Percentiles rank a stretch among this genome's conserved stretches.
These are phyloP conservation scores for Conger conger DNA, from an alignment of 2,113 vertebrate species.

Conservation along the genomic window DNA sequence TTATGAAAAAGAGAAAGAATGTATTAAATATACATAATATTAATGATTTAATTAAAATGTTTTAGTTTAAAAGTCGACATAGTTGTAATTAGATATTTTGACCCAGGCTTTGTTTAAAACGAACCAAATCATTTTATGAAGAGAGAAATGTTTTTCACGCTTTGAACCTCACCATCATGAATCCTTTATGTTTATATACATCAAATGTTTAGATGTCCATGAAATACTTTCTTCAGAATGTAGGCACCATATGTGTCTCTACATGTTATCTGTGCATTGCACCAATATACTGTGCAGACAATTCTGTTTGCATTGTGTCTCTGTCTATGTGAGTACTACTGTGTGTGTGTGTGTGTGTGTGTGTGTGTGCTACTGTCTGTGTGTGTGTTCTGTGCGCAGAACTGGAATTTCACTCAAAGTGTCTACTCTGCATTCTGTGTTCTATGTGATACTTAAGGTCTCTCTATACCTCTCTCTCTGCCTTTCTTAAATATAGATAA, in stretches of 20 bases:
- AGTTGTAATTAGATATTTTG: slow-evolving; percentile 54
- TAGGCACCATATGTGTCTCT: background rate
- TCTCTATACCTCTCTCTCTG: slow-evolving; percentile 46
- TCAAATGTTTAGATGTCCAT: background rate
- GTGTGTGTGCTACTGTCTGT: slow-evolving; percentile 24
- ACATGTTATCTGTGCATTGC: background rate
- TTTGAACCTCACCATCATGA: slow-evolving; percentile 64
- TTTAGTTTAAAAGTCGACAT: slow-evolving; percentile 54
- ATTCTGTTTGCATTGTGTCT: background rate
- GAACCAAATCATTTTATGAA: slow-evolving; percentile 57
- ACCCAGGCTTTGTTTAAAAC: slow-evolving; percentile 59
- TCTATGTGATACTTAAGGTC: slow-evolving; percentile 47
- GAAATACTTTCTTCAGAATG: background rate
- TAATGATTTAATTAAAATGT: slow-evolving; percentile 54
- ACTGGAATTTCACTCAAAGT: background rate
- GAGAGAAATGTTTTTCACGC: slow-evolving; percentile 46
- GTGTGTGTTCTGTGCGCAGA: slow-evolving; percentile 16
- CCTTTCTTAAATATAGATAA: slow-evolving; percentile 66
- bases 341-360: slow-evolving; percentile 29
- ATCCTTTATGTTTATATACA: slow-evolving; percentile 19
- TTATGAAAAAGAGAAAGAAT: background rate
- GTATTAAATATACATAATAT: slow-evolving; percentile 22
- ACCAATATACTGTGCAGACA: background rate
- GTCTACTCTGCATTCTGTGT: slow-evolving; percentile 5
- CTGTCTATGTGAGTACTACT: slow-evolving; percentile 22